Conservation (phyloP, 2,888 invertebrate genomes). For the Lasioglossum figueresi region DNA sequence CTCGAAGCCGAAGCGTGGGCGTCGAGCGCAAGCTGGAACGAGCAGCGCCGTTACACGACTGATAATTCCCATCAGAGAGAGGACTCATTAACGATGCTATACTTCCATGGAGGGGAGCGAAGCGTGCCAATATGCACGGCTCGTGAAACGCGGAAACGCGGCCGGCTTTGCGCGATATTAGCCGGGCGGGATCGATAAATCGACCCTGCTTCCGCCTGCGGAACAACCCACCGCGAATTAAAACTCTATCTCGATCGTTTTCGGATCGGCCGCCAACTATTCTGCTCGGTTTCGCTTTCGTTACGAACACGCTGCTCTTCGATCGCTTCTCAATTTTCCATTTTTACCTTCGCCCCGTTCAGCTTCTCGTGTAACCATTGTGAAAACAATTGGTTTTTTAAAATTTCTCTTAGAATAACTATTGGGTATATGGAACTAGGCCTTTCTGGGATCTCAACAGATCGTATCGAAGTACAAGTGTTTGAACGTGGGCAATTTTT, state of each 20-base stretch:
- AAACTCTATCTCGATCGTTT: conserved; percentile 19
- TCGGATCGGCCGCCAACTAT: background rate
- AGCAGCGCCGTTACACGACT: background rate
- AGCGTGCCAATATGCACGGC: conserved; percentile 30
- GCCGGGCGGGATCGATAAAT: conserved; percentile 45
- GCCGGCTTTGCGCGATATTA: conserved; percentile 40
- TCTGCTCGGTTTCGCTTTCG: background rate
- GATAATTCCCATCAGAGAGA: conserved; percentile 23
- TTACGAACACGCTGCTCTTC: background rate
- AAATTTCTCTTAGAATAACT: no score
- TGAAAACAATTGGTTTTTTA: background rate
- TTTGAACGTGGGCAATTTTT: no score
- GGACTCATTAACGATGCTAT: conserved; percentile 17
- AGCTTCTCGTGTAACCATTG: no score
- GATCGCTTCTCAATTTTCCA: background rate
- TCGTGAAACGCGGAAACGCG: conserved; percentile 22
- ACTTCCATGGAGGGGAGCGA: conserved; percentile 14
- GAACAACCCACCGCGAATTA: conserved; percentile 14
- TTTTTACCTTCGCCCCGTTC: background rate
- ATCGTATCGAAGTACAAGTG: no score
- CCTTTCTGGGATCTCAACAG: no score
- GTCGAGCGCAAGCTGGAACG: background rate
- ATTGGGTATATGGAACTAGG: no score
- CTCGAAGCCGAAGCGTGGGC: background rate
- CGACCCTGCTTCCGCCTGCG: conserved; percentile 14